phyloP scores from a whole-genome alignment of 2,888 invertebrate genomes.

The Ariolimax columbianus region DNA sequence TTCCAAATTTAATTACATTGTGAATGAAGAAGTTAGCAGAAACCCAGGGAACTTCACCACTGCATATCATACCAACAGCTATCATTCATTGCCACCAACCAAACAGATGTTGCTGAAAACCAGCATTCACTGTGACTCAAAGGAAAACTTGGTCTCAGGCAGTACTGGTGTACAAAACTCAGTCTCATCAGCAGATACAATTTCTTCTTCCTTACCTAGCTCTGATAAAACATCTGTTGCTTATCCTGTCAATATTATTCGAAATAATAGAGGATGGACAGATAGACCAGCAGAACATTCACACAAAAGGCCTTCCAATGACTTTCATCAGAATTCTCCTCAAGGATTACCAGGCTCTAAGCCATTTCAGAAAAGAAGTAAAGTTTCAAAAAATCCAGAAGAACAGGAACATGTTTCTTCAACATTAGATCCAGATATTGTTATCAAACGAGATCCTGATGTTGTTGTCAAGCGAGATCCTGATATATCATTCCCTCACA shows the following conservation, averaged over 20 bases:
- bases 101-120: not conserved
- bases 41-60: not conserved
- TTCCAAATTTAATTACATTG: slow-evolving; percentile 34
- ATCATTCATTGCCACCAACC: slow-evolving; percentile 22
- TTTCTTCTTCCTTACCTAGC: not conserved
- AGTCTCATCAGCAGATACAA: not conserved
- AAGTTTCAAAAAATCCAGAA: not conserved
- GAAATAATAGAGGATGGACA: not conserved
- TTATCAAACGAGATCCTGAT: slow-evolving; percentile 12
- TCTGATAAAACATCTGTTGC: not conserved
- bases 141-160: not conserved
- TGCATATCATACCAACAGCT: slow-evolving; percentile 33
- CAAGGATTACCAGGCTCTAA: not conserved
- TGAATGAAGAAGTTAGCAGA: slow-evolving; percentile 39
- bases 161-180: not conserved
- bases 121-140: not conserved
- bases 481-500: not conserved
- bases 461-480: no score
- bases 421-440: not conserved
- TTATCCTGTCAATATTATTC: not conserved
- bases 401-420: no score
- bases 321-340: not conserved
- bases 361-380: not conserved
- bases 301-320: not conserved
- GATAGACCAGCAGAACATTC: not conserved